A percentile compares a stretch with the other conserved stretches of the same genome.
These are phyloP conservation scores for Acanthis flammea DNA, from an alignment of 2,797 vertebrate genomes.

Conservation along the genomic window DNA sequence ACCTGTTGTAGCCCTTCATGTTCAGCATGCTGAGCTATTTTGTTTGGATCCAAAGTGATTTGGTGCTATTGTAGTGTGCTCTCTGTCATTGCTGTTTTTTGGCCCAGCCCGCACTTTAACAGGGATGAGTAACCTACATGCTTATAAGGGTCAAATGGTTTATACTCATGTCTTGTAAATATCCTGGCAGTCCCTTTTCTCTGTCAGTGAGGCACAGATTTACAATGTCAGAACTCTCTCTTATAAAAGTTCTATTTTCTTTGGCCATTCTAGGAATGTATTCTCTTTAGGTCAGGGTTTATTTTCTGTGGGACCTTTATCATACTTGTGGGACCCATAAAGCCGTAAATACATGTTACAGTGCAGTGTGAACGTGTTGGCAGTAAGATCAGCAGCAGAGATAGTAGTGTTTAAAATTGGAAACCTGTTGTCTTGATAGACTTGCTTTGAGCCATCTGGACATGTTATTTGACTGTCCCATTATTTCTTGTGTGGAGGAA, in stretches of 20 bases:
- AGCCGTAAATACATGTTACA: not conserved
- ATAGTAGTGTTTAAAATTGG: constrained; percentile 44
- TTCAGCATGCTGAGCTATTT: not conserved
- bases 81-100: not conserved
- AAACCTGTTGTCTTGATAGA: constrained; percentile 28
- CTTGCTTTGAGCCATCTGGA: constrained; percentile 30
- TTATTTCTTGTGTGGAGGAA: not conserved
- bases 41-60: not conserved
- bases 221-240: not conserved
- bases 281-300: not conserved
- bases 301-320: not conserved
- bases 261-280: not conserved
- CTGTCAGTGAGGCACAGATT: not conserved
- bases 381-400: not conserved
- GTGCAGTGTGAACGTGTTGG: not conserved
- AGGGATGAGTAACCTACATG: not conserved
- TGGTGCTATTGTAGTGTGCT: not conserved
- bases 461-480: not conserved
- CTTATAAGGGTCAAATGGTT: not conserved
- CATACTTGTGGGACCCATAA: not conserved
- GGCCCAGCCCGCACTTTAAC: not conserved
- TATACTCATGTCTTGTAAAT: not conserved
- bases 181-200: not conserved
- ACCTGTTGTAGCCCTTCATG: constrained; percentile 28
- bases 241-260: not conserved